Evolutionary conservation across 2,888 invertebrate species (phyloP).

Genomic region (Taphrorychus bicolor): DNA sequence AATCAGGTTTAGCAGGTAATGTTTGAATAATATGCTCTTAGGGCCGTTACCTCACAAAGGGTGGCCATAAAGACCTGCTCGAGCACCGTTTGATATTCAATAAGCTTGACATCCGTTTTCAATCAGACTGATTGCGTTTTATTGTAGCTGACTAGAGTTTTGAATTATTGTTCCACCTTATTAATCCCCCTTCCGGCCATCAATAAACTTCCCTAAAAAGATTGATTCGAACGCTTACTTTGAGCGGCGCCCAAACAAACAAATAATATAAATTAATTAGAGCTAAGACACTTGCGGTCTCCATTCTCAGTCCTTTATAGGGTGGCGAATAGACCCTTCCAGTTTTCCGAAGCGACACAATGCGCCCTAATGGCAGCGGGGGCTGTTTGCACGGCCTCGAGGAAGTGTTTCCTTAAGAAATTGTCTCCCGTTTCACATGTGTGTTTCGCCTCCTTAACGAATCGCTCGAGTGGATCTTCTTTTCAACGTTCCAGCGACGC

Average conservation of each 20-base stretch:
- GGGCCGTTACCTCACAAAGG: not conserved
- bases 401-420: conserved; percentile 27
- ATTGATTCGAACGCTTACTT: not conserved
- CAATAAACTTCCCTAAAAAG: not conserved
- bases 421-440: conserved; percentile 26
- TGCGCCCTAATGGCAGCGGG: conserved; percentile 15
- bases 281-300: conserved; percentile 1
- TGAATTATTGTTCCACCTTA: too few species aligned
- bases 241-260: not conserved
- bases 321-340: not conserved
- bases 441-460: conserved; percentile 12
- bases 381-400: conserved; percentile 19
- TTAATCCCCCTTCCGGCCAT: too few species aligned
- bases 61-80: not conserved
- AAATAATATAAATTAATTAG: conserved; percentile 7
- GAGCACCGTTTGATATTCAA: not conserved
- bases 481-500: not conserved
- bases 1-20: not conserved
- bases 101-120: not conserved
- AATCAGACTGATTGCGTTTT: not conserved
- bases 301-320: not conserved
- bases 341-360: conserved; percentile 11
- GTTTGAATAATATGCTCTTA: not conserved
- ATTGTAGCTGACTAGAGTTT: too few species aligned
- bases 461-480: conserved; percentile 9